A percentile compares a stretch with the other conserved stretches of the same genome.
Evolutionary conservation across 2,113 vertebrate genomes (phyloP).

Genomic region (Connochaetes taurinus): DNA sequence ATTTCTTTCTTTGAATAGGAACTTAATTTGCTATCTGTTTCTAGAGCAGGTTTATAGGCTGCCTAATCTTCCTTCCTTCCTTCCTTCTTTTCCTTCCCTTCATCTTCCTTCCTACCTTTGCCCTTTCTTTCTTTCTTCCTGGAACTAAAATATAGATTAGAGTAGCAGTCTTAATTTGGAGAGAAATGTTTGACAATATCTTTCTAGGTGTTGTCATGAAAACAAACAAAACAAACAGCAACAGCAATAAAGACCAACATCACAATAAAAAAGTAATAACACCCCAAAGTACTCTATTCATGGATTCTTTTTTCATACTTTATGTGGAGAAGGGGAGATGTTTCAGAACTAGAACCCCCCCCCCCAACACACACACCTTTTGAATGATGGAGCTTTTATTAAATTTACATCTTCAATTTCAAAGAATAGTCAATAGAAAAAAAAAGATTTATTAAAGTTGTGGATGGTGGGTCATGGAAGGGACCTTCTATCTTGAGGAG

Average conservation of each 20-base stretch:
- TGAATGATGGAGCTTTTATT: neutral
- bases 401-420: neutral
- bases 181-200: neutral
- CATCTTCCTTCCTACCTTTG: neutral
- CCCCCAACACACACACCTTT: neutral
- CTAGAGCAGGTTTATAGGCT: neutral
- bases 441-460: neutral
- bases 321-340: neutral
- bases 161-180: neutral
- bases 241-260: neutral
- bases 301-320: neutral
- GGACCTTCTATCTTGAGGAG: neutral
- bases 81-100: neutral
- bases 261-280: neutral
- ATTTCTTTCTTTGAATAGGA: neutral
- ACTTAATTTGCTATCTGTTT: neutral
- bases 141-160: constrained; percentile 6
- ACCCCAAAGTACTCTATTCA: neutral
- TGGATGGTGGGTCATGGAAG: neutral
- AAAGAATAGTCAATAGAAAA: constrained; percentile 6
- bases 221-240: neutral
- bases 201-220: neutral
- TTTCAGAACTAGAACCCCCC: neutral
- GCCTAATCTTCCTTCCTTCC: neutral
- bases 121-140: neutral